These are phyloP conservation scores for Chionis minor DNA, from an alignment of 2,113 vertebrate genomes.

Conservation along the genomic window DNA sequence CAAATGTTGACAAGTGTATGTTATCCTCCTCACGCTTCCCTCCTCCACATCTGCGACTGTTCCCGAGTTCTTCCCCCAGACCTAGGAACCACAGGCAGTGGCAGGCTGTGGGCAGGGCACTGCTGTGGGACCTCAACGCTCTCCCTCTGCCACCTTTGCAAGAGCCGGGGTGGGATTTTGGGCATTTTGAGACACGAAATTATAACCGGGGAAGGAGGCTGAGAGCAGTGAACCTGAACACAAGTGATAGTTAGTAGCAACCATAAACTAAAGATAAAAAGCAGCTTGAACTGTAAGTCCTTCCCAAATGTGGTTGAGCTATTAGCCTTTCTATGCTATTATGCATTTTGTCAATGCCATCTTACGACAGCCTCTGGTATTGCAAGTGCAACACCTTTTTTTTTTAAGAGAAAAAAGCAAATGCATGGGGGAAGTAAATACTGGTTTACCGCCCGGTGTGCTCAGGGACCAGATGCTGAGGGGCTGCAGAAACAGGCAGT, in stretches of 20 bases:
- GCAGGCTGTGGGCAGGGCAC: background rate
- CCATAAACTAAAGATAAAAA: background rate
- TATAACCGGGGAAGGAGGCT: background rate
- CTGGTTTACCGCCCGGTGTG: background rate
- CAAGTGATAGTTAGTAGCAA: background rate
- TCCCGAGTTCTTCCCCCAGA: background rate
- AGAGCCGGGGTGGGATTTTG: background rate
- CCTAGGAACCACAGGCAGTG: background rate
- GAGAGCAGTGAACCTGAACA: background rate
- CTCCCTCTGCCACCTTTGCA: rapidly evolving
- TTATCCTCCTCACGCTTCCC: background rate
- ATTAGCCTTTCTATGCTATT: background rate
- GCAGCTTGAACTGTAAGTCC: background rate
- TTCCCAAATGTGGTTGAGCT: background rate
- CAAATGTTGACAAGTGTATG: background rate
- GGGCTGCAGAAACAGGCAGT: background rate
- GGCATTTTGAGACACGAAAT: background rate
- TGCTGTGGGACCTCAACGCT: rapidly evolving
- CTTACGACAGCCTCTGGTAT: constrained; percentile 25
- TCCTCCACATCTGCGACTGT: background rate
- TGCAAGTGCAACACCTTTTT: background rate
- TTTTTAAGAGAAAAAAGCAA: background rate
- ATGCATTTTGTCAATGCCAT: constrained; percentile 21
- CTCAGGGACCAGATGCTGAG: background rate
- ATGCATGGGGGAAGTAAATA: background rate